phyloP scores from a whole-genome alignment of 2,113 vertebrate genomes.

The Rhinogobius similis region DNA sequence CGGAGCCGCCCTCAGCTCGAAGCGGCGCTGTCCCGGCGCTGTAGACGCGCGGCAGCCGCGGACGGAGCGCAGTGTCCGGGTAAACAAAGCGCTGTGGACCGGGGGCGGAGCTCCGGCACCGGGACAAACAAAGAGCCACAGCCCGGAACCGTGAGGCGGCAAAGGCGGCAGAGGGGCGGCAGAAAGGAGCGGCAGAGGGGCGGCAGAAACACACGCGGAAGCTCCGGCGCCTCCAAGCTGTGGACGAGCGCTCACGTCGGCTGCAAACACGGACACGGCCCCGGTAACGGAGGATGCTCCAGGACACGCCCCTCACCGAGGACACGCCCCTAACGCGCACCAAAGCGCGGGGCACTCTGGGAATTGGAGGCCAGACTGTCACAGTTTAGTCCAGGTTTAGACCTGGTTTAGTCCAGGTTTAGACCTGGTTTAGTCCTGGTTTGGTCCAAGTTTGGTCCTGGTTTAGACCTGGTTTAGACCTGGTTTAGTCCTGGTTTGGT shows the following conservation, averaged over 20 bases:
- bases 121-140: neutral
- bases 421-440: neutral
- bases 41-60: neutral
- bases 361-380: slow-evolving; percentile 34
- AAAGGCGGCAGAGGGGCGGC: too few species aligned
- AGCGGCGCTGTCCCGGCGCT: too few species aligned
- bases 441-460: neutral
- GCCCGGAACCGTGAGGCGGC: neutral
- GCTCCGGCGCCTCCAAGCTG: neutral
- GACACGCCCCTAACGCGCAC: slow-evolving; percentile 23
- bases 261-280: neutral
- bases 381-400: neutral
- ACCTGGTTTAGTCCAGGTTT: neutral
- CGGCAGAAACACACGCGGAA: too few species aligned
- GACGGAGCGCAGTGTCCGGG: neutral
- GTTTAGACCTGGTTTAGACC: neutral
- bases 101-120: neutral
- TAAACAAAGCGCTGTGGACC: neutral
- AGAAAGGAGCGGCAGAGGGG: too few species aligned
- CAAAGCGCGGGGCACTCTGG: slow-evolving; percentile 46
- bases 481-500: neutral
- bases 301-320: neutral
- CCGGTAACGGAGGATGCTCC: neutral
- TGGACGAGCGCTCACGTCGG: neutral
- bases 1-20: too few species aligned